Percentiles rank a stretch among this genome's conserved stretches.
Conservation (phyloP, 1,140 invertebrate genomes). For the Eubasilissa regina region DNA sequence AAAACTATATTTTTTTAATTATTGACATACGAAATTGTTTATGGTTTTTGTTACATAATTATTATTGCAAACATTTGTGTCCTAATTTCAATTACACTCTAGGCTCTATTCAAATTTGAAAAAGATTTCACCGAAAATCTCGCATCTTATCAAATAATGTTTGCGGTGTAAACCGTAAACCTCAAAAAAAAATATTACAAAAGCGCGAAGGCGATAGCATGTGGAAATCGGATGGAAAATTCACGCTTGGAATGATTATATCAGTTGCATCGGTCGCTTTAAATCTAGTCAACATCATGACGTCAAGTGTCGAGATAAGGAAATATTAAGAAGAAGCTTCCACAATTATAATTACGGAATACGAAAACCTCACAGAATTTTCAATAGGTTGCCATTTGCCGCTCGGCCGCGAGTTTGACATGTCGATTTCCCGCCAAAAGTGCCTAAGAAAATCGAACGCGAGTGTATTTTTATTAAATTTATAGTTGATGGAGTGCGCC, state of each 20-base stretch:
- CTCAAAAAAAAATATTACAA: too few relatives aligned
- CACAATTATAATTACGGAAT: constrained; percentile 13
- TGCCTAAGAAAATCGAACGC: constrained; percentile 15
- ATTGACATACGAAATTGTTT: too few relatives aligned
- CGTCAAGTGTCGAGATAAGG: constrained; percentile 36
- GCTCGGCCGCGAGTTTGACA: background rate
- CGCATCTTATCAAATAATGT: too few relatives aligned
- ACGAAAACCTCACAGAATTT: constrained; percentile 9
- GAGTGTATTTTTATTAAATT: constrained; percentile 19
- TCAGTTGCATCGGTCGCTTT: constrained; percentile 8
- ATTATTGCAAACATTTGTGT: too few relatives aligned
- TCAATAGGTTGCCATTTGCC: constrained; percentile 13
- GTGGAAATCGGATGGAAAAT: background rate
- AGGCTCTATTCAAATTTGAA: too few relatives aligned
- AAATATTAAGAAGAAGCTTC: constrained; percentile 28
- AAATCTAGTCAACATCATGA: constrained; percentile 35
- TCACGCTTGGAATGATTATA: constrained; percentile 1
- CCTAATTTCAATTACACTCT: too few relatives aligned
- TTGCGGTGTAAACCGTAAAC: too few relatives aligned
- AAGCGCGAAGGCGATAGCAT: background rate
- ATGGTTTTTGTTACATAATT: too few relatives aligned
- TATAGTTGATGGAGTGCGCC: background rate
- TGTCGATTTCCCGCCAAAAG: constrained; percentile 27
- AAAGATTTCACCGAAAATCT: too few relatives aligned
- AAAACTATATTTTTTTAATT: too few relatives aligned